These are phyloP conservation scores for Idaea aversata DNA, from an alignment of 2,888 invertebrate species.

Conservation along the genomic window DNA sequence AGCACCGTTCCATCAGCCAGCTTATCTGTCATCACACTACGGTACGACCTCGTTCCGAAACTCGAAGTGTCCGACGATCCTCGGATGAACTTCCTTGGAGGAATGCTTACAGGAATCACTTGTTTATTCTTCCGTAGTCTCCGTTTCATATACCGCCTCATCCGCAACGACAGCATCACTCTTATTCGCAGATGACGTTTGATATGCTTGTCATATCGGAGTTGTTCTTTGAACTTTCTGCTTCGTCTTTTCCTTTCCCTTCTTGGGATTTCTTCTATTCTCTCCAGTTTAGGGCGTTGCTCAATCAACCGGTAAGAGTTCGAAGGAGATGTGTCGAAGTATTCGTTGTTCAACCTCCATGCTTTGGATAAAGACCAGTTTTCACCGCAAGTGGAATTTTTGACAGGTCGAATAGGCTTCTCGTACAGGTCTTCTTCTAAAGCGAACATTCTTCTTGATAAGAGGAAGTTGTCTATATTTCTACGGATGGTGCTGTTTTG, in stretches of 20 bases:
- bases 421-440: conserved; percentile 72
- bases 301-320: conserved; percentile 50
- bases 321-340: conserved; percentile 55
- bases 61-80: conserved; percentile 60
- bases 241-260: conserved; percentile 54
- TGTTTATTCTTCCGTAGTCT: conserved; percentile 49
- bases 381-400: conserved; percentile 66
- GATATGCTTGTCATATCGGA: conserved; percentile 80
- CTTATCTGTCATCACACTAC: conserved; percentile 68
- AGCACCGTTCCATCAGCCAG: conserved; percentile 65
- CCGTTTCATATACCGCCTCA: conserved; percentile 78
- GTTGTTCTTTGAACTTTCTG: conserved; percentile 68
- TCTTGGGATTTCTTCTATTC: conserved; percentile 66
- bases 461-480: conserved; percentile 68
- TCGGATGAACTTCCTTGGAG: conserved; percentile 61
- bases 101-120: conserved; percentile 52
- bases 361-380: conserved; percentile 78
- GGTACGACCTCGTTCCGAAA: conserved; percentile 68
- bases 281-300: conserved; percentile 49
- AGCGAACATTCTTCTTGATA: conserved; percentile 64
- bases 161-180: conserved; percentile 83
- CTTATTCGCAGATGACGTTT: conserved; percentile 83
- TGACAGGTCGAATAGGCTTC: conserved; percentile 61
- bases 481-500: conserved; percentile 63
- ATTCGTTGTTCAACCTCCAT: conserved; percentile 68